Conservation (phyloP, 2,113 vertebrate genomes). For the Sphaerodactylus townsendi region DNA sequence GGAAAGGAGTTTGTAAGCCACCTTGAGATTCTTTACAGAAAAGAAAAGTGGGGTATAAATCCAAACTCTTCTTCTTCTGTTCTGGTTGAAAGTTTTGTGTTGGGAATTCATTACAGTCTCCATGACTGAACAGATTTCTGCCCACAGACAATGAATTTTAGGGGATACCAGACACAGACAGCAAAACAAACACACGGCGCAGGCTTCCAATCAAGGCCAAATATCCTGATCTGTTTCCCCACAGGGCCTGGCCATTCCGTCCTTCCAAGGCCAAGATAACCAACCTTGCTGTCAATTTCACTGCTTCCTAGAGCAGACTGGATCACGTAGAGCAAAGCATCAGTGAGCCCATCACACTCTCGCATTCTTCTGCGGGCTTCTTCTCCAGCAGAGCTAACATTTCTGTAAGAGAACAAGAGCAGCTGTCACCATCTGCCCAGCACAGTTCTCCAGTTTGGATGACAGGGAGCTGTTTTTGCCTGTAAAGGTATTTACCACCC, state of each 20-base stretch:
- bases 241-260: not conserved
- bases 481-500: no score
- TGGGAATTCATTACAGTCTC: not conserved
- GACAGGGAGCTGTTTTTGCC: not conserved
- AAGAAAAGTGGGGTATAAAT: no score
- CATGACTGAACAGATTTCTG: not conserved
- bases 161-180: not conserved
- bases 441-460: not conserved
- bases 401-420: conserved; percentile 82
- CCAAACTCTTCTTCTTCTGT: no score
- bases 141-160: not conserved
- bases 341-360: conserved; percentile 97
- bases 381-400: conserved; percentile 97
- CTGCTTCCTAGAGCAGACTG: conserved; percentile 96
- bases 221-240: not conserved
- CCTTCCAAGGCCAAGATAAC: conserved; percentile 56
- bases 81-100: not conserved
- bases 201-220: not conserved
- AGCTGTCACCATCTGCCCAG: conserved; percentile 14
- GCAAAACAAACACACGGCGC: not conserved
- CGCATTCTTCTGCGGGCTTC: conserved; percentile 96
- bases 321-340: conserved; percentile 95
- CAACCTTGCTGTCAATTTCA: conserved; percentile 99
- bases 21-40: no score
- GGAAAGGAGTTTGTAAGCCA: no score